Evolutionary conservation across 1,140 invertebrate species (phyloP).

Genomic region (Drosophila lini): DNA sequence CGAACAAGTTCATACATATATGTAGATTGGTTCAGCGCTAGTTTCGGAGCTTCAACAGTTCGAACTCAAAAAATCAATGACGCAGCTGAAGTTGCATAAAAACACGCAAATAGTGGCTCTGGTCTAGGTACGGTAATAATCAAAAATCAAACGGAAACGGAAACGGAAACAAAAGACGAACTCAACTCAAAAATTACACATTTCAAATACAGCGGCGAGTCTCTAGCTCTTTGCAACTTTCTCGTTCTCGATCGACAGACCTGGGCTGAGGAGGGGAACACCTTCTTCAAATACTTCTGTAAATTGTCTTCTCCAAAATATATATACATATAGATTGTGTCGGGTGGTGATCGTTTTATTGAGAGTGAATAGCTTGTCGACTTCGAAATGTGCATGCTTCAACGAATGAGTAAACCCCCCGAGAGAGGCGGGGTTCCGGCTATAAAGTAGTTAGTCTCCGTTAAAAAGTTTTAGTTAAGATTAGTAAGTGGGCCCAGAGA

Average conservation of each 20-base stretch:
- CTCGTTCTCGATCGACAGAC: background rate
- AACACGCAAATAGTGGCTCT: conserved; percentile 57
- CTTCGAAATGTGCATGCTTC: conserved; percentile 53
- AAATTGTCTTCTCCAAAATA: conserved; percentile 43
- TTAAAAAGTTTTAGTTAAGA: conserved; percentile 13
- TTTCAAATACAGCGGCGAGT: conserved; percentile 53
- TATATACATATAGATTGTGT: conserved; percentile 18
- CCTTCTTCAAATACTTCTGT: conserved; percentile 75
- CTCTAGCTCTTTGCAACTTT: conserved; percentile 34
- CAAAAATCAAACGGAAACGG: conserved; percentile 36
- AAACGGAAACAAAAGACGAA: conserved; percentile 21
- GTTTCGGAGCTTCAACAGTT: conserved; percentile 58
- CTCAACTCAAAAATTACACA: conserved; percentile 38
- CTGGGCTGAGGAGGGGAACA: conserved; percentile 22
- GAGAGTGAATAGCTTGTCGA: conserved; percentile 26
- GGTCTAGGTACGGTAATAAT: conserved; percentile 50
- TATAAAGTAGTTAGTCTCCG: conserved; percentile 5
- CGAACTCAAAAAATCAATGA: conserved; percentile 67
- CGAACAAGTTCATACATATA: conserved; percentile 41
- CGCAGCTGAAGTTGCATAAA: conserved; percentile 80
- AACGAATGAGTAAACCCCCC: conserved; percentile 46
- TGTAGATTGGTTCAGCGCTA: conserved; percentile 46
- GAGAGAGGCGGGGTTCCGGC: background rate
- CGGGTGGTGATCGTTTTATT: conserved; percentile 6
- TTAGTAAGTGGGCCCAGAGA: conserved; percentile 19